phyloP scores from a whole-genome alignment of 2,888 invertebrate species.

The Strigamia transsilvanica region DNA sequence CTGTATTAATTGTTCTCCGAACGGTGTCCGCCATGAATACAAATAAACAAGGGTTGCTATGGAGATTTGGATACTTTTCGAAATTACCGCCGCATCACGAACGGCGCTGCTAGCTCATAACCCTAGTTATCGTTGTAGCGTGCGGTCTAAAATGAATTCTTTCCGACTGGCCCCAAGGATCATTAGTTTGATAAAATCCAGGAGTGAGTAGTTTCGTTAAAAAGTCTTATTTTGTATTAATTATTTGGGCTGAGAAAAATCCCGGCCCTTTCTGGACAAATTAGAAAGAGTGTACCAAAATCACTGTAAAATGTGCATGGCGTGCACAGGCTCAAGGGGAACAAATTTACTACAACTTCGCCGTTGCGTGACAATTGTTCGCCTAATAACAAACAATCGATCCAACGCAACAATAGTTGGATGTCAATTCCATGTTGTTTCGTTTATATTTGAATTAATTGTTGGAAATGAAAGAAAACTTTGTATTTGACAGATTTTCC shows the following conservation, averaged over 20 bases:
- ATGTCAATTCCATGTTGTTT: background rate
- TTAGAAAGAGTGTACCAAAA: conserved; percentile 38
- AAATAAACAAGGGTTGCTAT: background rate
- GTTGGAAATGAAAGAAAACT: background rate
- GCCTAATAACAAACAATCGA: background rate
- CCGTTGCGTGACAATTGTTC: background rate
- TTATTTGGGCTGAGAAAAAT: background rate
- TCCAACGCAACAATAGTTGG: background rate
- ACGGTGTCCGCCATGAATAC: conserved; percentile 54
- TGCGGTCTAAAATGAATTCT: background rate
- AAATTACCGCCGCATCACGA: background rate
- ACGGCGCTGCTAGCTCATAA: background rate
- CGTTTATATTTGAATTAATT: background rate
- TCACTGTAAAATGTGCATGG: background rate
- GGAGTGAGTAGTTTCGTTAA: background rate
- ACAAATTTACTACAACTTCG: background rate
- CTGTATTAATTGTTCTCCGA: conserved; percentile 56
- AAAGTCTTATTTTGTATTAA: background rate
- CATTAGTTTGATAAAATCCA: background rate
- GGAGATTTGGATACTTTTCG: background rate
- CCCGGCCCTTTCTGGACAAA: conserved; percentile 30
- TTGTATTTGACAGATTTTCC: background rate
- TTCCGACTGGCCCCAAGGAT: background rate
- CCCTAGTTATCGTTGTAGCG: background rate
- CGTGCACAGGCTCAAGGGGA: background rate